Evolutionary conservation across 2,888 invertebrate genomes (phyloP), one percentile per base, ranked within the genome.

Genomic region (Baccha elongata): DNA sequence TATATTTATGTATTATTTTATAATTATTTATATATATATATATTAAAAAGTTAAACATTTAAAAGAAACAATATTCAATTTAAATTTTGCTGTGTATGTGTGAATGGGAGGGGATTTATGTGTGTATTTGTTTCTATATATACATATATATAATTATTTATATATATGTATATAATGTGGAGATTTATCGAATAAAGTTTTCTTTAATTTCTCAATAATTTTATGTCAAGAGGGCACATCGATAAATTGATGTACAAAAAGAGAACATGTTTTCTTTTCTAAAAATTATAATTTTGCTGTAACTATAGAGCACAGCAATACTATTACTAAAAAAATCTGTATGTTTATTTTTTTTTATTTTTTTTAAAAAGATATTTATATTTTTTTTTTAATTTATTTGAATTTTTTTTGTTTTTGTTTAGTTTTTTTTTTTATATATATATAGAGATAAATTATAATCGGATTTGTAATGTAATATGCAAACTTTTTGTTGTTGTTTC

Each of bases 1-100:
- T 78, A 74, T 85, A 73, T 75, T 86, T 85, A 62, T 86, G 84
- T 78, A 78, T 86, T 80, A 85, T 84, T 72, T 85, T 84, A 71
- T 84, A 80, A 52, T 72, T 85, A 76, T 85, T 83, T 79, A 76
- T 85, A 85, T 64, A 64, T 83, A 64, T 83, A 53, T 83, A 78
- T 83, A 73, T 83, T 83, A 78, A 78, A 83, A 83, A 83, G 76
- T 78, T 83, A 78, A 83, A 83, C 83, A 83, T 83, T 83, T 83
- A 83, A 83, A 83, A 78, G 83, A 83, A 83, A 83, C 83, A 78
- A 78, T 83, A 83, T 83, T 73, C 83, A 83, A 68, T 73, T 72
- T 79, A 52, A 79, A 60, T 60, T 68, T 58, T 75, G 32, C 37
- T 52, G 35, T 58, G 46, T 67, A 72, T 65, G 50, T 84, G 65